phyloP scores from a whole-genome alignment of 2,797 vertebrate species.

The Heterohyrax brucei region DNA sequence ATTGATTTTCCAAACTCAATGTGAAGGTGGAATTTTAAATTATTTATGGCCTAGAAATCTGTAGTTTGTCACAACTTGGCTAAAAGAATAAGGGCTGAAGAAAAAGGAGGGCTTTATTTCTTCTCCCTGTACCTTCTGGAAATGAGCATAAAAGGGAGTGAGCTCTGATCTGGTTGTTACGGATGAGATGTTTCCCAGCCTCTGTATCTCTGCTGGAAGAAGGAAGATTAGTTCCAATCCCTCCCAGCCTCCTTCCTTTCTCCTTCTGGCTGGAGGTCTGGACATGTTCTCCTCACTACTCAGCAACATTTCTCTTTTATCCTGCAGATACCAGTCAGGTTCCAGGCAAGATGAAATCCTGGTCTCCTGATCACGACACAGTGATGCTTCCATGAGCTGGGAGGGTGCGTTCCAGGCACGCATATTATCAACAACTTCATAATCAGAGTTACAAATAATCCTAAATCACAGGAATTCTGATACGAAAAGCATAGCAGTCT shows the following conservation, averaged over 20 bases:
- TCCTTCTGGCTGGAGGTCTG: constrained; percentile 68
- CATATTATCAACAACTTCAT: not conserved
- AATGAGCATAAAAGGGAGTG: not conserved
- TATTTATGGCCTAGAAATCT: constrained; percentile 79
- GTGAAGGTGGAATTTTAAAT: constrained; percentile 82
- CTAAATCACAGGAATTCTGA: not conserved
- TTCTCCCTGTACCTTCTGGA: not conserved
- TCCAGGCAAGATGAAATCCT: constrained; percentile 29
- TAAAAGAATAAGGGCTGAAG: constrained; percentile 62
- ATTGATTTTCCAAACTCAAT: constrained; percentile 81
- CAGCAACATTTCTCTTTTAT: constrained; percentile 73
- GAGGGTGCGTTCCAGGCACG: not conserved
- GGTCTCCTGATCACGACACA: not conserved
- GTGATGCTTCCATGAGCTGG: not conserved
- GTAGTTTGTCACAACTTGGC: constrained; percentile 74
- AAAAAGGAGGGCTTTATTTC: not conserved
- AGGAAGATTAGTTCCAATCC: constrained; percentile 37
- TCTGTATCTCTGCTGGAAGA: constrained; percentile 70
- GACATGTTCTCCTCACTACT: constrained; percentile 71
- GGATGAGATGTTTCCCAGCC: constrained; percentile 31
- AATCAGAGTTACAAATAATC: not conserved
- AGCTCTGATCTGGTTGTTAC: not conserved
- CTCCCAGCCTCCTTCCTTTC: not conserved
- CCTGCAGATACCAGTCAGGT: constrained; percentile 52
- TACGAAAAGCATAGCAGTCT: not conserved